Evolutionary conservation across 2,888 invertebrate genomes (phyloP).

Genomic region (Epiblema foenella): DNA sequence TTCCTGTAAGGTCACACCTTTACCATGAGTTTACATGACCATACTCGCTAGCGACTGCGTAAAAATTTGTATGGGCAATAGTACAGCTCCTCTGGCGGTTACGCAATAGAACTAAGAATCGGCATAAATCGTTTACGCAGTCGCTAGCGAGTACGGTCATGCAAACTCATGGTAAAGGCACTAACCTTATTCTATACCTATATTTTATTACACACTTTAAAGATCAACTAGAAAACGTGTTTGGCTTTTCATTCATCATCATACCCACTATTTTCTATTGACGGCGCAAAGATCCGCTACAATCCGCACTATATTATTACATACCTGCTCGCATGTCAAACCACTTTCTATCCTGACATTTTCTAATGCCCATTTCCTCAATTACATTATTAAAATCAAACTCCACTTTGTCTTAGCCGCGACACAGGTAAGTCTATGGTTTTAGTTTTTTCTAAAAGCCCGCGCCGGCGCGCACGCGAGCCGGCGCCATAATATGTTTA

Average conservation of each 20-base stretch:
- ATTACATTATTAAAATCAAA: slow-evolving; percentile 46
- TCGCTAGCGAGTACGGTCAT: too few species aligned
- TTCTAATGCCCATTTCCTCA: slow-evolving; percentile 44
- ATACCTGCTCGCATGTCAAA: slow-evolving; percentile 39
- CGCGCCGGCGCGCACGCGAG: slow-evolving; percentile 75
- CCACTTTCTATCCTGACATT: slow-evolving; percentile 44
- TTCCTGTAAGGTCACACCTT: too few species aligned
- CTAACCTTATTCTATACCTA: too few species aligned
- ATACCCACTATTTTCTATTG: slow-evolving; percentile 16
- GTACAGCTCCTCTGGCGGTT: too few species aligned
- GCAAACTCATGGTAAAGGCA: too few species aligned
- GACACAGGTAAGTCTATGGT: slow-evolving; percentile 73
- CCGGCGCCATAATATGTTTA: slow-evolving; percentile 73
- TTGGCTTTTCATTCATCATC: not conserved
- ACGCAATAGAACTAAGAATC: too few species aligned
- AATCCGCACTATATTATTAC: slow-evolving; percentile 41
- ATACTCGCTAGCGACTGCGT: too few species aligned
- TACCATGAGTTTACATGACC: too few species aligned
- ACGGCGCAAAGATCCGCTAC: slow-evolving; percentile 3
- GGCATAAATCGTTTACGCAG: too few species aligned
- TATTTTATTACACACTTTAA: too few species aligned
- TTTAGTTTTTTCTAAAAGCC: slow-evolving; percentile 68
- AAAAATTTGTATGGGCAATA: too few species aligned
- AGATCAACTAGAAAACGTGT: too few species aligned
- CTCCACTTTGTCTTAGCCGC: slow-evolving; percentile 63